Base-by-base conservation (phyloP, 2,888 invertebrate genomes). In the Acronicta leporina region DNA sequence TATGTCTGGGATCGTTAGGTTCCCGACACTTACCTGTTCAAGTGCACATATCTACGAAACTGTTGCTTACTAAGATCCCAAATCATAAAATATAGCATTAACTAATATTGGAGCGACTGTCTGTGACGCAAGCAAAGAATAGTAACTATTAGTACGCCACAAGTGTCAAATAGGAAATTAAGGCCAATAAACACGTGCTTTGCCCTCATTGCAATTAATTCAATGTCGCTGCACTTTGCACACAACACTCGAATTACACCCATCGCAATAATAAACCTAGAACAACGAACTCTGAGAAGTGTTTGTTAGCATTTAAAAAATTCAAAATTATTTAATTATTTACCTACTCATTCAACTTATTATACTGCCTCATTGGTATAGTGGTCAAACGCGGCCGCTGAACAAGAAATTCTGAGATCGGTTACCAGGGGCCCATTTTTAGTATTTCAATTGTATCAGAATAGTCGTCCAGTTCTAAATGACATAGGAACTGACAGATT, bases 161-260 rank as follows among this genome's bases (percentile, higher is more conserved):
- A 47, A 40, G 20, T 49, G 35, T 38, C 33, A 41, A 68, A 63
- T 54, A 43, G 42, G 20, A 14, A 74, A 74, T 73, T 76, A 55
- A 77, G 77, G 74, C 30, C 77, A 74, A 69, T 62, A 14, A 35
- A 48, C 50, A 65, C 49, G 64, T 68, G 50, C 20, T 42, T 10
- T 8, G 15, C 40, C 9, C 44, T n/a, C 49, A 57, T 51, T 56
- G 59, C 47, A 76, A 52, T 55, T 30, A 42, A 60, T 59, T 52
- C 27, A 55, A 52, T 58, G 42, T 48, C 46, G 20, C 16, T 61
- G 73, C 68, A 73, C 59, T 47, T 33, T 48, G 14, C 45, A 54
- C 30, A 16, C 43, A 25, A 43, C 15, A 49, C 46, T 61, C 27
- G 8, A 63, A 69, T 63, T 52, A 63, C 52, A 63, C 14, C 40